Evolutionary conservation across 1,140 invertebrate species (phyloP).

Genomic region (Drosophila sucinea): DNA sequence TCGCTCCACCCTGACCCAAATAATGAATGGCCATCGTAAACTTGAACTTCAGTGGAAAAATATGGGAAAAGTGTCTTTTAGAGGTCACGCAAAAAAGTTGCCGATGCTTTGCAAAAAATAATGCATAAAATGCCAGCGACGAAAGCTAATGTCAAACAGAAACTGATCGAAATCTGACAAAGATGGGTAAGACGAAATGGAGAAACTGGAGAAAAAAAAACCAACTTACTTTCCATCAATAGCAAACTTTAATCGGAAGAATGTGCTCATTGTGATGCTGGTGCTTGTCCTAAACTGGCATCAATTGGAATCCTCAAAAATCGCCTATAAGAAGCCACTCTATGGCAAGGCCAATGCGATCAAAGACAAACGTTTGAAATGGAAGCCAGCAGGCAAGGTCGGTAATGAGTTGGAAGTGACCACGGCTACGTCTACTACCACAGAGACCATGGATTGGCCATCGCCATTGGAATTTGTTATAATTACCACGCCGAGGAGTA

Average conservation of each 20-base stretch:
- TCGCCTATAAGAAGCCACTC: constrained; percentile 72
- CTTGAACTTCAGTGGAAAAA: constrained; percentile 4
- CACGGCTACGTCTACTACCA: neutral
- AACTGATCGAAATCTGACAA: neutral
- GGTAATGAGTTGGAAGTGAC: constrained; percentile 5
- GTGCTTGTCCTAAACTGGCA: constrained; percentile 34
- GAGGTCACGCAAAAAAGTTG: constrained; percentile 5
- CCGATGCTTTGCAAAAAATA: constrained; percentile 10
- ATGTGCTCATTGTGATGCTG: constrained; percentile 16
- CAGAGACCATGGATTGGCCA: neutral
- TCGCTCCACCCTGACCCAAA: neutral
- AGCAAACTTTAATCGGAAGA: neutral
- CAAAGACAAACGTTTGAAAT: constrained; percentile 58
- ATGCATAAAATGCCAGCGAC: constrained; percentile 7
- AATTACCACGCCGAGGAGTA: constrained; percentile 49
- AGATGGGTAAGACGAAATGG: neutral
- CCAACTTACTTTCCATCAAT: neutral
- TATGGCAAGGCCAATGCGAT: constrained; percentile 47
- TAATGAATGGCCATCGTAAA: constrained; percentile 6
- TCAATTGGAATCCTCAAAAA: constrained; percentile 59
- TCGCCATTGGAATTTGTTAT: constrained; percentile 9
- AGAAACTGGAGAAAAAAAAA: neutral
- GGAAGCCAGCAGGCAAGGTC: neutral
- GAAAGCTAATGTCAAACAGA: neutral
- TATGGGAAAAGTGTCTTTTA: neutral